Percentiles rank a stretch among this genome's conserved stretches.
phyloP scores from a whole-genome alignment of 1,140 invertebrate genomes.

The Aphaenogaster floridana region DNA sequence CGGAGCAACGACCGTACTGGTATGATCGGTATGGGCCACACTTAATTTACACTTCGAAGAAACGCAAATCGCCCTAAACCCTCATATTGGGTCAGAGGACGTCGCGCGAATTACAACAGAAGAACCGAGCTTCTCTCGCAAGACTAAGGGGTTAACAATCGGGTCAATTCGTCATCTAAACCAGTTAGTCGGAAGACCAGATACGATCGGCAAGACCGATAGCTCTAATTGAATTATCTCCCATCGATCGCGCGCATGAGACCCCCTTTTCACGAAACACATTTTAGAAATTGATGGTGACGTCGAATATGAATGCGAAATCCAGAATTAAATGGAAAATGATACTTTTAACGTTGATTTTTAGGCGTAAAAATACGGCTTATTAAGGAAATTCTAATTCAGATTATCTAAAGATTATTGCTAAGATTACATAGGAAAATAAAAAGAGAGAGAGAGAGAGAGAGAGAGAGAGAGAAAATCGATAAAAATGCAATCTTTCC shows the following conservation, averaged over 20 bases:
- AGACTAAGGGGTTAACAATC: slow-evolving; percentile 80
- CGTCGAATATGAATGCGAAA: not conserved
- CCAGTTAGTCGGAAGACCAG: slow-evolving; percentile 79
- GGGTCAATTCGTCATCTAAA: slow-evolving; percentile 83
- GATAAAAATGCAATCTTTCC: not conserved
- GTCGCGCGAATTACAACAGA: slow-evolving; percentile 2
- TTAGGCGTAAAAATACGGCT: not conserved
- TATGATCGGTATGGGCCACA: slow-evolving; percentile 18
- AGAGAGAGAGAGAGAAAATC: not conserved
- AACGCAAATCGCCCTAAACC: slow-evolving; percentile 34
- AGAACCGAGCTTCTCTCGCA: slow-evolving; percentile 52
- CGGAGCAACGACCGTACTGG: slow-evolving; percentile 41
- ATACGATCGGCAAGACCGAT: slow-evolving; percentile 79
- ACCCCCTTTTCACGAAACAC: slow-evolving; percentile 37
- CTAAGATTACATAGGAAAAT: not conserved
- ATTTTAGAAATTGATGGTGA: not conserved
- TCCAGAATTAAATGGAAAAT: not conserved
- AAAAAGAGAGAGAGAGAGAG: not conserved
- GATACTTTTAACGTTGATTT: not conserved
- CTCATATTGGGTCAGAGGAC: slow-evolving; percentile 10
- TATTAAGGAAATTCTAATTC: not conserved
- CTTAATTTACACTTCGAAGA: slow-evolving; percentile 36
- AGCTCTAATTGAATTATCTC: slow-evolving; percentile 81
- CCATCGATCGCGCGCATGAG: slow-evolving; percentile 73
- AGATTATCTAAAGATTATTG: not conserved